Percentiles rank a stretch among this genome's conserved stretches.
Conservation (phyloP, 2,797 vertebrate species). For the Urophycis tenuis region DNA sequence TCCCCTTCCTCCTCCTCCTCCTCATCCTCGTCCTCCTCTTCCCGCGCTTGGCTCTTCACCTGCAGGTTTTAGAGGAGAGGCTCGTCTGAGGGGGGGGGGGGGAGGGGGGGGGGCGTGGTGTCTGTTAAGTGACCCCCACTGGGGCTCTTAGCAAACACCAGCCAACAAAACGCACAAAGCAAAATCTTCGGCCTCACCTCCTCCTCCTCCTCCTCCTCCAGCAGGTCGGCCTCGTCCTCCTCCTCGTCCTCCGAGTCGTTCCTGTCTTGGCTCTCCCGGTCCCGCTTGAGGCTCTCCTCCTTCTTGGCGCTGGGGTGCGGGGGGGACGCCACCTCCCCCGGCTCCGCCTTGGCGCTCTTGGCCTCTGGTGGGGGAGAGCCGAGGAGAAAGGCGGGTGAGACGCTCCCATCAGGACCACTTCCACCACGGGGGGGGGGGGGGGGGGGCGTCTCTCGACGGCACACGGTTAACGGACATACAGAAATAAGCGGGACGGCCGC, state of each 20-base stretch:
- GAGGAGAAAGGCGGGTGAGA: not conserved
- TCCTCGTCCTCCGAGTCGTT: constrained; percentile 83
- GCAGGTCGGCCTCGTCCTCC: constrained; percentile 70
- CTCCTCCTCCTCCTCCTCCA: constrained; percentile 55
- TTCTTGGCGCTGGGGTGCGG: constrained; percentile 72
- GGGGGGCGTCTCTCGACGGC: not conserved
- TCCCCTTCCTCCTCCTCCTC: constrained; percentile 74
- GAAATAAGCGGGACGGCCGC: too few species aligned
- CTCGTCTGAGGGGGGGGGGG: not conserved
- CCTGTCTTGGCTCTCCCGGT: constrained; percentile 73
- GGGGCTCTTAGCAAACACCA: too few species aligned
- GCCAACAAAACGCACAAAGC: too few species aligned
- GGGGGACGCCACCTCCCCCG: constrained; percentile 71
- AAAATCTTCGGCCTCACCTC: constrained; percentile 21
- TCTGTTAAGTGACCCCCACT: too few species aligned
- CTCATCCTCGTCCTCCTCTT: constrained; percentile 69
- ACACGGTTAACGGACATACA: too few species aligned
- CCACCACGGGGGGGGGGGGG: not conserved
- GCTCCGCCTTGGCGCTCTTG: constrained; percentile 76
- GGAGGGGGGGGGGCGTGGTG: too few species aligned
- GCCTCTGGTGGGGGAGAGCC: constrained; percentile 48
- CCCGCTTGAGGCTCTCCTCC: constrained; percentile 74
- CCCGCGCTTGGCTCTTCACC: constrained; percentile 69
- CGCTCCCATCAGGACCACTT: not conserved
- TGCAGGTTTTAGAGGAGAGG: constrained; percentile 24